A percentile compares a stretch with the other conserved stretches of the same genome.
These are phyloP conservation scores for Enteromius mattozi DNA, from an alignment of 2,797 vertebrate species.

Conservation along the genomic window DNA sequence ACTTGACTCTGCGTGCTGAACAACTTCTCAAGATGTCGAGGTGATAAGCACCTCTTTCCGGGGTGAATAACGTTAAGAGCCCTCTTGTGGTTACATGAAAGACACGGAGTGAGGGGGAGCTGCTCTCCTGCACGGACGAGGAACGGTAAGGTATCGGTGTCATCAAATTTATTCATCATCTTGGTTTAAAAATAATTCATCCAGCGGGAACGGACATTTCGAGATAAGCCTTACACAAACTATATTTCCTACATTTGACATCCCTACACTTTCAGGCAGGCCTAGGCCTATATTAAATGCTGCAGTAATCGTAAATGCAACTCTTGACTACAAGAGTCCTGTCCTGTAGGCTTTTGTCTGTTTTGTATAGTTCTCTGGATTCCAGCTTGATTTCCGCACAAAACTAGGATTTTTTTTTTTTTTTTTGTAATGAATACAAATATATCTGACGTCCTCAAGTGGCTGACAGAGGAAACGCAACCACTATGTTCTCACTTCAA, in stretches of 20 bases:
- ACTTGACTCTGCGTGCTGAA: background rate
- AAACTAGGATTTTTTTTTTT: background rate
- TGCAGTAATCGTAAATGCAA: background rate
- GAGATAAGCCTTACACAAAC: background rate
- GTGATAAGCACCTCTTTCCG: background rate
- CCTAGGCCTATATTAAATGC: background rate
- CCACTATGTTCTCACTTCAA: background rate
- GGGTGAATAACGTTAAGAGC: background rate
- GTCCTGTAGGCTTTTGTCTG: background rate
- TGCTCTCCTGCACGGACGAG: background rate
- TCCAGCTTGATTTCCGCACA: background rate
- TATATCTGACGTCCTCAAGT: constrained; percentile 7
- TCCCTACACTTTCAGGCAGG: background rate
- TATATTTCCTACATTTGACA: background rate
- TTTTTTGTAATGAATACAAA: background rate
- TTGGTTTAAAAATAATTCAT: background rate
- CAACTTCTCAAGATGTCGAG: background rate
- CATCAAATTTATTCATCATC: background rate
- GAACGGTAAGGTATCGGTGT: background rate
- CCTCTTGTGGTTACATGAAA: constrained; percentile 11
- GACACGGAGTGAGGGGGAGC: background rate
- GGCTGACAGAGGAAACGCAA: constrained; percentile 4
- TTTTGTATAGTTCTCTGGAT: background rate
- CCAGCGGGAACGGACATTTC: background rate
- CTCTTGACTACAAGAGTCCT: background rate